Conservation (phyloP, 2,888 invertebrate genomes). For the Thelaira solivaga region DNA sequence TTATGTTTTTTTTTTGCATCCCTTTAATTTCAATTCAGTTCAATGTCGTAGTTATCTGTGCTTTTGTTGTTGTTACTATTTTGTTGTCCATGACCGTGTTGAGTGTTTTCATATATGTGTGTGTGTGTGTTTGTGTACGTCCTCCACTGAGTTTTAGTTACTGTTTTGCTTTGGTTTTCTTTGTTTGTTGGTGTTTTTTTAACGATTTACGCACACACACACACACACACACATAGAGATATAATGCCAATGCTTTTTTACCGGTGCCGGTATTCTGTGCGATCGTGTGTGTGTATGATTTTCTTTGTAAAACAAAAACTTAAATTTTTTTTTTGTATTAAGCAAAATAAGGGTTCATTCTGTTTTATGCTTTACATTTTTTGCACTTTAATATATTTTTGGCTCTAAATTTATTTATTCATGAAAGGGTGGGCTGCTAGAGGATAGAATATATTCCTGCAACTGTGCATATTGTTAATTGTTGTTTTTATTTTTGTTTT, state of each 20-base stretch:
- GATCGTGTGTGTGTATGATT: conserved; percentile 61
- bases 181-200: conserved; percentile 59
- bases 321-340: conserved; percentile 60
- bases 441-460: background rate
- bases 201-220: conserved; percentile 25
- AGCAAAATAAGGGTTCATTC: conserved; percentile 72
- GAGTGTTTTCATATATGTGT: conserved; percentile 22
- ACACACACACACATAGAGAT: background rate
- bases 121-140: conserved; percentile 47
- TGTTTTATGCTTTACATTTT: conserved; percentile 22
- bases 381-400: conserved; percentile 74
- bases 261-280: conserved; percentile 43
- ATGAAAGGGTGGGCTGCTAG: conserved; percentile 16
- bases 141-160: conserved; percentile 61
- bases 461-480: conserved; percentile 72
- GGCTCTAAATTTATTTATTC: conserved; percentile 71
- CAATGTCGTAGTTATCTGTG: conserved; percentile 38
- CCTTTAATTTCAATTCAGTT: conserved; percentile 48
- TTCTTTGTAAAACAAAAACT: conserved; percentile 46
- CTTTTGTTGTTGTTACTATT: conserved; percentile 31
- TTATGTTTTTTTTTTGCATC: conserved; percentile 55
- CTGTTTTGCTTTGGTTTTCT: conserved; percentile 65
- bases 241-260: conserved; percentile 17
- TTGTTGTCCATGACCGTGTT: conserved; percentile 56
- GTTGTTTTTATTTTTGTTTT: conserved; percentile 56